Conservation (phyloP, 2,888 invertebrate species). For the Copidosoma aretas region DNA sequence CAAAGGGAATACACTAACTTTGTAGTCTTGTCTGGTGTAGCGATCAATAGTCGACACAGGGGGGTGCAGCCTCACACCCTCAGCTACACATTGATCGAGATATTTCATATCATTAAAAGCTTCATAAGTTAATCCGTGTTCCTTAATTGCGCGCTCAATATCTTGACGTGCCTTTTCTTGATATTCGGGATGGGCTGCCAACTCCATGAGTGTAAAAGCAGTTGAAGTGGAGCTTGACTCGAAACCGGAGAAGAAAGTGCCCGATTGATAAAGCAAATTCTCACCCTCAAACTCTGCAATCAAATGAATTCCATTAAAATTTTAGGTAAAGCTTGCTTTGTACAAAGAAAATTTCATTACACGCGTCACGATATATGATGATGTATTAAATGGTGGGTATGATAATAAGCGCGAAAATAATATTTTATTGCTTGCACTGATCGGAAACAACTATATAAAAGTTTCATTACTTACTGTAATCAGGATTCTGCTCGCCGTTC, state of each 20-base stretch:
- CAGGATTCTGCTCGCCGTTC: constrained; percentile 53
- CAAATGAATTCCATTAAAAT: no score
- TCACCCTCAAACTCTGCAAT: constrained; percentile 56
- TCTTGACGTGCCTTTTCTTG: constrained; percentile 51
- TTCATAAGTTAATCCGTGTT: constrained; percentile 54
- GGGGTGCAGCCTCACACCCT: constrained; percentile 55
- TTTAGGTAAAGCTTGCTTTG: no score
- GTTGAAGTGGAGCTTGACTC: constrained; percentile 55
- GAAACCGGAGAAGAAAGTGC: constrained; percentile 58
- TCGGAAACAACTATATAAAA: neutral
- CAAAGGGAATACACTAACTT: constrained; percentile 39
- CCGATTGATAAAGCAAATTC: constrained; percentile 55
- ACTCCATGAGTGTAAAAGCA: constrained; percentile 54
- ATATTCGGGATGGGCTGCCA: constrained; percentile 48
- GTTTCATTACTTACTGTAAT: constrained; percentile 50
- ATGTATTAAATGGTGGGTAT: neutral
- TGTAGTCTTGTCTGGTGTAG: constrained; percentile 52
- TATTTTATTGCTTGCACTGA: neutral
- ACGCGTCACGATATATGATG: no score
- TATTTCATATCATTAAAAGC: constrained; percentile 58
- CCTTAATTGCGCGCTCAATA: constrained; percentile 48
- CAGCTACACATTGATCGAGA: constrained; percentile 52
- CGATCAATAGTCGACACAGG: constrained; percentile 57
- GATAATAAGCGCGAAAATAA: no score
- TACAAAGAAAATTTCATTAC: no score